Base-by-base conservation (phyloP, 1,140 invertebrate species). In the Listronotus oregonensis region DNA sequence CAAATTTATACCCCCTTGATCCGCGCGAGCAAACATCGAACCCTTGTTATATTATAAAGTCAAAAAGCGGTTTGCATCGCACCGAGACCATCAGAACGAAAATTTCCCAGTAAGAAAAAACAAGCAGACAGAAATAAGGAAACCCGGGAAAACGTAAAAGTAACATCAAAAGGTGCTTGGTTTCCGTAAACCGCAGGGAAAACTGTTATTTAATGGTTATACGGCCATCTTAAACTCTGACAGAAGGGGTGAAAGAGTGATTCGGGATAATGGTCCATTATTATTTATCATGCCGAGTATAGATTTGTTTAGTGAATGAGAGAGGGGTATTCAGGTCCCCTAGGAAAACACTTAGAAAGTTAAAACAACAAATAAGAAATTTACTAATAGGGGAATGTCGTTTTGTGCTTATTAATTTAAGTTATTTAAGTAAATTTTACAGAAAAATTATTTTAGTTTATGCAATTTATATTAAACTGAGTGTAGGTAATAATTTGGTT, bases 1-100 rank as follows among this genome's bases (percentile, higher is more conserved):
- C 67, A 70, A 72, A 72, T 72, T 72, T 68, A 72, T 72, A 65
- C 56, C 68, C 68, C 63, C 51, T 49, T 49, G 68, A 70, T 70
- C 70, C 66, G 68, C 46, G 67, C 32, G 46, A 55, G 65, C 66
- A 68, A 68, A 72, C 68, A 70, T 66, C 56, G 39, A 50, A 61
- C 60, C 50, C 42, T 37, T 42, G 44, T 68, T 60, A 52, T 71
- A 67, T 67, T 71, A 69, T n/a, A 40, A 69, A 71, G 70, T 71
- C 70, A 71, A 71, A 70, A 70, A 60, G 46, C 15, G 14, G 59
- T 21, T 17, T 50, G 34, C 27, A 34, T 37, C 34, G 11, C 34
- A 8, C 8, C 2, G 34, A 37, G 11, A 37, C 8, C 11, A 37
- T 10, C 34, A 12, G 8, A 37, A 12, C 2, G 34, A 37, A 37